Conservation (phyloP, 2,888 invertebrate species). For the Corbicula japonica region DNA sequence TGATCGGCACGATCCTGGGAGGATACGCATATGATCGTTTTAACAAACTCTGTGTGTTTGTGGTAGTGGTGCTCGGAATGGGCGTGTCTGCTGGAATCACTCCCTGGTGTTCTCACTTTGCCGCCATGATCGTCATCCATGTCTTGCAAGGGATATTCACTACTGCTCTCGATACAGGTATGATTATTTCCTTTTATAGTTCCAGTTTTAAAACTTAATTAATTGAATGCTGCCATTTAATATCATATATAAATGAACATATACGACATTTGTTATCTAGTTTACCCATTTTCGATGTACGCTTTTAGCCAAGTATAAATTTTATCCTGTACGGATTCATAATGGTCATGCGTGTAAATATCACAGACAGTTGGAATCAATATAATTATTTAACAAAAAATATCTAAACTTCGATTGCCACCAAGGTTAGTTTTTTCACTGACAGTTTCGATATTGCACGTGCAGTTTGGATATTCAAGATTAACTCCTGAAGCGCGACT, state of each 20-base stretch:
- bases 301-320: neutral
- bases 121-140: constrained; percentile 79
- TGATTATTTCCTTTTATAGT: neutral
- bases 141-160: constrained; percentile 82
- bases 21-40: constrained; percentile 69
- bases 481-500: too few species aligned
- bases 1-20: constrained; percentile 63
- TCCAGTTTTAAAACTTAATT: neutral
- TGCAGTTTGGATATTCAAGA: too few species aligned
- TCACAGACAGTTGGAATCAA: too few species aligned
- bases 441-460: too few species aligned
- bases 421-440: too few species aligned
- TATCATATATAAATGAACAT: neutral
- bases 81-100: constrained; percentile 83
- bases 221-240: neutral
- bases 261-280: neutral
- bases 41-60: constrained; percentile 83
- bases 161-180: constrained; percentile 82
- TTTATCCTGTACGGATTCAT: neutral
- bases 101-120: constrained; percentile 85
- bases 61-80: constrained; percentile 82
- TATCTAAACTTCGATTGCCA: too few species aligned
- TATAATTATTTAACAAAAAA: too few species aligned
- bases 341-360: neutral
- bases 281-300: neutral